Evolutionary conservation across 2,797 vertebrate species (phyloP).

Genomic region (Leptoclinus maculatus): DNA sequence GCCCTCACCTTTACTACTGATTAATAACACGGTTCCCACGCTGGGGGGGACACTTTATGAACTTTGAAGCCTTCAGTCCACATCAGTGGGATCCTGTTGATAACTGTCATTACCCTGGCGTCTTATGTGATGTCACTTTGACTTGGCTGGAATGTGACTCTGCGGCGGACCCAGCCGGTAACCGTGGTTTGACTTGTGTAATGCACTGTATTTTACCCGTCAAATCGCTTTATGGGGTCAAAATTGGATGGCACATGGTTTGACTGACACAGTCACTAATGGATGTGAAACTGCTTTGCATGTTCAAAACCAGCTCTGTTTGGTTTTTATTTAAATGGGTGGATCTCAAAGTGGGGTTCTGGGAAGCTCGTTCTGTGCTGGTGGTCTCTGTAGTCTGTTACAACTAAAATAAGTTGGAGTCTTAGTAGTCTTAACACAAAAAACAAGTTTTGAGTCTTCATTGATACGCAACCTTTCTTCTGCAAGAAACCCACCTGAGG

Average conservation of each 20-base stretch:
- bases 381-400: not conserved
- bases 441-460: not conserved
- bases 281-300: constrained; percentile 8
- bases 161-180: constrained; percentile 14
- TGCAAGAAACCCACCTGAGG: not conserved
- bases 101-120: constrained; percentile 72
- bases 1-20: constrained; percentile 57
- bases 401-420: not conserved
- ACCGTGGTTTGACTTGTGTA: constrained; percentile 15
- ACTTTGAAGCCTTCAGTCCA: constrained; percentile 67
- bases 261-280: not conserved
- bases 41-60: constrained; percentile 54
- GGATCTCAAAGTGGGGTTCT: not conserved
- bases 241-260: not conserved
- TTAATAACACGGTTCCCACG: constrained; percentile 75
- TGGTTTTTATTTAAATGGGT: constrained; percentile 7
- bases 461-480: not conserved
- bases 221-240: constrained; percentile 5
- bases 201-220: constrained; percentile 19
- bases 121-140: constrained; percentile 68
- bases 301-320: not conserved
- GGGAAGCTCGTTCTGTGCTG: not conserved
- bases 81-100: constrained; percentile 61
- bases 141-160: constrained; percentile 58
- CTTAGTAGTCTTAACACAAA: not conserved